Evolutionary conservation across 2,113 vertebrate species (phyloP).

Genomic region (Paramisgurnus dabryanus): DNA sequence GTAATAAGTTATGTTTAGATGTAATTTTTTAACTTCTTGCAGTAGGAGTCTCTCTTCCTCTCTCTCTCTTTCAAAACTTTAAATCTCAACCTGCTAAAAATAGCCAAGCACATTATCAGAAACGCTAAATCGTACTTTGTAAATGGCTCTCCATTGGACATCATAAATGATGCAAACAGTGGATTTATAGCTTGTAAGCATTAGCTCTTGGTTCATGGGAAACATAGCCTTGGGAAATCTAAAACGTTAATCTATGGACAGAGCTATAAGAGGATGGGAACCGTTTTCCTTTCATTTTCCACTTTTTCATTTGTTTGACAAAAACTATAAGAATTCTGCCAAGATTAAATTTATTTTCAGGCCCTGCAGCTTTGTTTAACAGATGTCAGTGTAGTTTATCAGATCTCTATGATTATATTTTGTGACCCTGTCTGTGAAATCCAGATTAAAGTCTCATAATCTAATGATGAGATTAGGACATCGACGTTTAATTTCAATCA

Average conservation of each 20-base stretch:
- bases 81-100: slow-evolving; percentile 1
- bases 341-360: not conserved
- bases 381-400: not conserved
- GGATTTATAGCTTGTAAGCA: slow-evolving; percentile 22
- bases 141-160: slow-evolving; percentile 29
- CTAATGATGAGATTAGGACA: too few relatives aligned
- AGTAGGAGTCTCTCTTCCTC: not conserved
- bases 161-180: slow-evolving; percentile 25
- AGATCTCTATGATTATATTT: too few relatives aligned
- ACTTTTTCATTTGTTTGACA: not conserved
- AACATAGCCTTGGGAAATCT: not conserved
- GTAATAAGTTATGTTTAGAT: too few relatives aligned
- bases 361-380: not conserved
- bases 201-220: slow-evolving; percentile 24
- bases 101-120: slow-evolving; percentile 6
- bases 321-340: not conserved
- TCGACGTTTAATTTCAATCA: too few relatives aligned
- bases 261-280: not conserved
- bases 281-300: not conserved
- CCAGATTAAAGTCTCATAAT: too few relatives aligned
- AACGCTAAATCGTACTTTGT: slow-evolving; percentile 17
- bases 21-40: too few relatives aligned
- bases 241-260: not conserved
- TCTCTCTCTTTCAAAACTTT: slow-evolving; percentile 11
- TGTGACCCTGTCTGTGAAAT: too few relatives aligned